Evolutionary conservation across 2,113 vertebrate genomes (phyloP).

Genomic region (Colossoma macropomum): DNA sequence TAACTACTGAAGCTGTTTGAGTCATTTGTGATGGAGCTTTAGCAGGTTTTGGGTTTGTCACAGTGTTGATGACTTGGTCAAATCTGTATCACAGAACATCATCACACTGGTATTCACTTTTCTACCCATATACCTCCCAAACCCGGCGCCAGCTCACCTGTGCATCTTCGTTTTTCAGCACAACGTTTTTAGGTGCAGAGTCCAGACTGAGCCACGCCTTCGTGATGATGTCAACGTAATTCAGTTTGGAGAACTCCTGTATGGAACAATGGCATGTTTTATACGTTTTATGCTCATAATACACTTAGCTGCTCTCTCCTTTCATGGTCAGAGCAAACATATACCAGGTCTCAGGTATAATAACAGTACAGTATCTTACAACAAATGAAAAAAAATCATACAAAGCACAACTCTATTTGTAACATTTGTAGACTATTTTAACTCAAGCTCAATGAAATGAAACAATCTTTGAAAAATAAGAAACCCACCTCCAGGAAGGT

Average conservation of each 20-base stretch:
- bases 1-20: too few relatives aligned
- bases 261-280: constrained; percentile 1
- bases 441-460: background rate
- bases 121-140: too few relatives aligned
- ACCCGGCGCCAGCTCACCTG: constrained; percentile 73
- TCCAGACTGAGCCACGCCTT: constrained; percentile 82
- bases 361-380: too few relatives aligned
- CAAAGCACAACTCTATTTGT: too few relatives aligned
- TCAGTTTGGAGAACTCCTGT: constrained; percentile 85
- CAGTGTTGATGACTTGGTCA: too few relatives aligned
- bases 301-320: background rate
- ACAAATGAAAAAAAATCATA: too few relatives aligned
- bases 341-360: too few relatives aligned
- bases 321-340: too few relatives aligned
- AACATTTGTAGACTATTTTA: background rate
- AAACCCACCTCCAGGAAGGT: constrained; percentile 88
- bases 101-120: too few relatives aligned
- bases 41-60: too few relatives aligned
- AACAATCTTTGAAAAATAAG: background rate
- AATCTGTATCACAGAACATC: too few relatives aligned
- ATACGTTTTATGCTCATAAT: background rate
- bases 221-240: constrained; percentile 86
- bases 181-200: constrained; percentile 76
- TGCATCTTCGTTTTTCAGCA: constrained; percentile 80
- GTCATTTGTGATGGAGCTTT: too few relatives aligned